Base-by-base conservation (phyloP, 2,113 vertebrate genomes). In the Cichladusa arquata region DNA sequence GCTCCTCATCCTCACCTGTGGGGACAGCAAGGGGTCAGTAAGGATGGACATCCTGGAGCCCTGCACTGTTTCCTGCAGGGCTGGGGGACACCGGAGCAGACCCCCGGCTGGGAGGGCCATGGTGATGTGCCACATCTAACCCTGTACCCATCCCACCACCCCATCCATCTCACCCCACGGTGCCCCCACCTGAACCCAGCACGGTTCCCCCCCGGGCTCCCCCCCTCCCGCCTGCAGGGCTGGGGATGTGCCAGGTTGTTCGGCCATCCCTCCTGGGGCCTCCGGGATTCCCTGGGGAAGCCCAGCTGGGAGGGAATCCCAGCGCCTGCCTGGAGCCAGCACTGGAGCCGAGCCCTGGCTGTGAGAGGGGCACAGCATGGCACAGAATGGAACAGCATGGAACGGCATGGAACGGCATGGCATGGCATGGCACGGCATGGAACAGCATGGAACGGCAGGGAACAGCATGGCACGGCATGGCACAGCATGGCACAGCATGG, bases 1-100 rank as follows among this genome's bases (percentile, higher is more conserved):
- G 61, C 48, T 99, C 98, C 79, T 99, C 98, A 60, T 98, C 99
- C 98, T 97, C 95, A 80, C 96, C 98, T 97, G 93, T 12, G 26
- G 36, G 44, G 72, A 53, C 0, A 3, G 50, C 81, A n/a, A 1
- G 2, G 34, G 7, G 24, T 81, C 72, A 78, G 44, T 1, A 2
- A 7, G 23, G 23, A 64, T 1, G 0, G 13, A 48, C n/a, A n/a
- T 3, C 31, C 34, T 5, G 1, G n/a, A 29, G n/a, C 48, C n/a
- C 47, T 8, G 17, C 5, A 0, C 36, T 1, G 33, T 26, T 13
- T 44, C 56, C n/a, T 18, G 38, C 4, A 33, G 64, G 8, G 11
- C 6, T 8, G 42, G 23, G 22, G 24, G 47, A 7, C 15, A 16
- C 36, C 26, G 28, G 15, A 45, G 47, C 19, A 62, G 29, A 17